phyloP scores from a whole-genome alignment of 2,797 vertebrate genomes.

The Perodicticus potto region DNA sequence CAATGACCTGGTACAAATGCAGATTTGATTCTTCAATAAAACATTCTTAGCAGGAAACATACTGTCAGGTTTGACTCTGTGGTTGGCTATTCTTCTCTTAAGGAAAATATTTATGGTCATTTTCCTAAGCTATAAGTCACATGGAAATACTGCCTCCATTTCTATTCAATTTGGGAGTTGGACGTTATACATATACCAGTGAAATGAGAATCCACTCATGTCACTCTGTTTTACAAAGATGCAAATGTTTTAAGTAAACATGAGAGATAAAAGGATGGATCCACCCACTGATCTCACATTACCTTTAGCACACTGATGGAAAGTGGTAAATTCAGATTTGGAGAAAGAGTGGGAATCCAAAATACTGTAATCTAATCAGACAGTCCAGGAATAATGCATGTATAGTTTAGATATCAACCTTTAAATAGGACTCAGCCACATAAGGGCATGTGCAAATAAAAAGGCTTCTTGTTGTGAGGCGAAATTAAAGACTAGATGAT shows the following conservation, averaged over 20 bases:
- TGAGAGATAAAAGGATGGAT: neutral
- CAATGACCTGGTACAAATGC: neutral
- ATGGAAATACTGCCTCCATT: neutral
- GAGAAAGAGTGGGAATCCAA: neutral
- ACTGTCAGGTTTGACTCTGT: neutral
- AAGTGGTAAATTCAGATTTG: neutral
- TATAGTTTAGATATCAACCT: neutral
- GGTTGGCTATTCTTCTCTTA: neutral
- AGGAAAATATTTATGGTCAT: neutral
- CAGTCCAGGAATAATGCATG: neutral
- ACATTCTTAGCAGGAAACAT: neutral
- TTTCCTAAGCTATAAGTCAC: neutral
- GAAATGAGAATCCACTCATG: neutral
- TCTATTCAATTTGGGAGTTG: neutral
- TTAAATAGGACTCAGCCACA: neutral
- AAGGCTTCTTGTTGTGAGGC: neutral
- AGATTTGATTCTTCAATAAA: slow-evolving; percentile 57
- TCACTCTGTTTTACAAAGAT: neutral
- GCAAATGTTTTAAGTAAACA: neutral
- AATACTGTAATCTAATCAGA: neutral
- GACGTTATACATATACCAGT: neutral
- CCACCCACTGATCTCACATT: neutral
- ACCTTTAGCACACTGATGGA: neutral
- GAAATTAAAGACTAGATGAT: neutral
- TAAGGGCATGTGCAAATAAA: neutral